Evolutionary conservation across 2,888 invertebrate species (phyloP).

Genomic region (Idaea dimidiata): DNA sequence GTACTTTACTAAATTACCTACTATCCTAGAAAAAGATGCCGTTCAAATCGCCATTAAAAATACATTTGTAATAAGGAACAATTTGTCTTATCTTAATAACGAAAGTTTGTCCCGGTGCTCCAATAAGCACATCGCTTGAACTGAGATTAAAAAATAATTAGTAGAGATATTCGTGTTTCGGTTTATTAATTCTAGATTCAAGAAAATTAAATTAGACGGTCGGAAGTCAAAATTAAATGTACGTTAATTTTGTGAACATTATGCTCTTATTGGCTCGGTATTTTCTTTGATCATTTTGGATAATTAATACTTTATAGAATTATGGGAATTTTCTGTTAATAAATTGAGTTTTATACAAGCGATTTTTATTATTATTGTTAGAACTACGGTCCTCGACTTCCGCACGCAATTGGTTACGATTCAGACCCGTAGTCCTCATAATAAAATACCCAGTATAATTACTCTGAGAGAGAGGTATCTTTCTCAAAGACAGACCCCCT

Average conservation of each 20-base stretch:
- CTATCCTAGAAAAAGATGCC: not conserved
- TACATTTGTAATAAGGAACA: slow-evolving; percentile 62
- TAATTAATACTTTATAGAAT: no score
- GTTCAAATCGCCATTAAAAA: slow-evolving; percentile 52
- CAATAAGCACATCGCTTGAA: slow-evolving; percentile 1
- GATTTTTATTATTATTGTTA: no score
- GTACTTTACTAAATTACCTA: not conserved
- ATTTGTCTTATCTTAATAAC: slow-evolving; percentile 69
- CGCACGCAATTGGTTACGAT: no score
- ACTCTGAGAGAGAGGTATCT: no score
- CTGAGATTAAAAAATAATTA: slow-evolving; percentile 6
- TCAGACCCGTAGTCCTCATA: no score
- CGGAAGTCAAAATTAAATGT: not conserved
- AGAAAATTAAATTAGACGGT: not conserved
- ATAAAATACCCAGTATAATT: no score
- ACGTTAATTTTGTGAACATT: not conserved
- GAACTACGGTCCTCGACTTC: no score
- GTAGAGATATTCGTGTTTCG: not conserved
- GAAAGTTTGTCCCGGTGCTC: slow-evolving; percentile 39
- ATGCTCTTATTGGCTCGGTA: not conserved
- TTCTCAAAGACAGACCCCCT: no score
- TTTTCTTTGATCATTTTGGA: not conserved
- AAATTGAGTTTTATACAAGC: no score
- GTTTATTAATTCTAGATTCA: slow-evolving; percentile 3
- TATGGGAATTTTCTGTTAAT: no score